These are phyloP conservation scores for Cebidichthys violaceus DNA, from an alignment of 2,113 vertebrate genomes.

Conservation along the genomic window DNA sequence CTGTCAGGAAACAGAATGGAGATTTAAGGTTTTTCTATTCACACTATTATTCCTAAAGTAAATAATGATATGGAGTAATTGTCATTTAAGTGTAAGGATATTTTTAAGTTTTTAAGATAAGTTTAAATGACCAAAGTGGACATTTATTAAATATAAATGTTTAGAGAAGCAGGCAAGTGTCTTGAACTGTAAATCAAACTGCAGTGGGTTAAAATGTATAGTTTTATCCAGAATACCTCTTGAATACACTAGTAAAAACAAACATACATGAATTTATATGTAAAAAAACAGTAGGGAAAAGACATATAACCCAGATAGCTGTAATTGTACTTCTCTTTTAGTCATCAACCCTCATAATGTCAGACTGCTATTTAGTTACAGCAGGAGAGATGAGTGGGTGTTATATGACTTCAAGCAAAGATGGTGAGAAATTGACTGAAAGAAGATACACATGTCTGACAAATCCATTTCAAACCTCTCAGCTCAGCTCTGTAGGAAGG, in stretches of 20 bases:
- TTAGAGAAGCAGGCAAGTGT: neutral
- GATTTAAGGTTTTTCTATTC: neutral
- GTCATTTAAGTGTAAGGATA: neutral
- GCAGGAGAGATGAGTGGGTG: slow-evolving; percentile 18
- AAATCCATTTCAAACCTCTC: slow-evolving; percentile 42
- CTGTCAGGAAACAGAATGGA: neutral
- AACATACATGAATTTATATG: neutral
- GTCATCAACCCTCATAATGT: slow-evolving; percentile 1
- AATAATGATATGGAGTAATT: neutral
- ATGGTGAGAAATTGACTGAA: slow-evolving; percentile 32
- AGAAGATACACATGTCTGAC: slow-evolving; percentile 46
- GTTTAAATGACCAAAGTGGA: neutral
- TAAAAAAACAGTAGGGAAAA: neutral
- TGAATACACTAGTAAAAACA: neutral
- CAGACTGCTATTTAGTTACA: slow-evolving; percentile 10
- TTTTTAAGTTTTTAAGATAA: too few species aligned
- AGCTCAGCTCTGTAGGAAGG: slow-evolving; percentile 12
- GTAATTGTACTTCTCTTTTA: slow-evolving; percentile 14
- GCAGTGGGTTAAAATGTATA: neutral
- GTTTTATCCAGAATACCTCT: neutral
- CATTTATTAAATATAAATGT: neutral
- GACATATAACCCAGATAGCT: neutral
- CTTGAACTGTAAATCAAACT: neutral
- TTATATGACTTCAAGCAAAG: neutral
- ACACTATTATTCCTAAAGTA: neutral